Evolutionary conservation across 1,140 invertebrate genomes (phyloP), one percentile per base, ranked within the genome.

Genomic region (Bombus turneri): DNA sequence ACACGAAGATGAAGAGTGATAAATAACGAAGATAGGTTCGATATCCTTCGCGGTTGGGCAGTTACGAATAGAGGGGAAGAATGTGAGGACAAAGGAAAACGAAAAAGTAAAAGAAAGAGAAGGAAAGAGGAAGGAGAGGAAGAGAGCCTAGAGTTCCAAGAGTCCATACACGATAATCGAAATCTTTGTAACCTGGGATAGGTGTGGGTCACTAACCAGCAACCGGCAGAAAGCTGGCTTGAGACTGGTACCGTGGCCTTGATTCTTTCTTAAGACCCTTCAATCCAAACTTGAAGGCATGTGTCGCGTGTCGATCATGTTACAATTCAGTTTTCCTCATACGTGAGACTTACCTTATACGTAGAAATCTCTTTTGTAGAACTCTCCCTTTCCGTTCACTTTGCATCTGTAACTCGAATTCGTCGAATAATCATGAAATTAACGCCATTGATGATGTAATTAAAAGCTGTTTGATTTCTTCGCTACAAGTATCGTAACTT

Each of bases 241-340:
- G 78, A 78, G 69, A 88, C 88, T 82, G 91, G 86, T 85, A 76
- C 79, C 79, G 62, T 79, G 91, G 72, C 91, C 91, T 92, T 92
- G 91, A 91, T 88, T 91, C 81, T 86, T 72, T 87, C 86, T 92
- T 88, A 86, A 87, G 80, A 87, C 74, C 89, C 85, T 86, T 89
- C 79, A 57, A 82, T 86, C 84, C 79, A 66, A 82, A 59, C 39
- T 74, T n/a, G 53, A 75, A 81, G 57, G 47, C 37, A 47, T 53
- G 64, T 43, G 39, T 62, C 37, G 57, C 47, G 64, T 74, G 41
- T 86, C 62, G 82, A 88, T 89, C 87, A 79, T 77, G 59, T 74
- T 75, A 81, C 71, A 47, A 34, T 62, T 81, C 64, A 31, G 28
- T 86, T 82, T 88, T 18, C 22, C 53, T 68, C 72, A 87, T 31